Evolutionary conservation across 1,140 invertebrate species (phyloP).

Genomic region (Helicoverpa armigera): DNA sequence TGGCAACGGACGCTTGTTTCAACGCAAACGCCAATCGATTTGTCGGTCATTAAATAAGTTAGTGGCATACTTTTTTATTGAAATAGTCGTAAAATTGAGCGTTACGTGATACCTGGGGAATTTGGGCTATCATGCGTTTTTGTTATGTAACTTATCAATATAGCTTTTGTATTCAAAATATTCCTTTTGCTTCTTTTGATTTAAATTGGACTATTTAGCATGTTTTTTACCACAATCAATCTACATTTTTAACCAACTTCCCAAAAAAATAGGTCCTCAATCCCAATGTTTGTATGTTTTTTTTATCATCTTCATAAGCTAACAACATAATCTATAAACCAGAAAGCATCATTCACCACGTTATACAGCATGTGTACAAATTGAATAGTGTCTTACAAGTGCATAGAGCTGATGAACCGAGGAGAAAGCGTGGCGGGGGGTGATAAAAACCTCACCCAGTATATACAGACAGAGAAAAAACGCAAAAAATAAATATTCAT

Average conservation of each 20-base stretch:
- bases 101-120: slow-evolving; percentile 35
- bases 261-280: no score
- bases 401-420: slow-evolving; percentile 39
- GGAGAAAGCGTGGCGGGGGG: slow-evolving; percentile 44
- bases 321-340: not conserved
- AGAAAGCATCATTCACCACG: not conserved
- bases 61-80: slow-evolving; percentile 50
- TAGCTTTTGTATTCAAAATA: not conserved
- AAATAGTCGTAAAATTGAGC: slow-evolving; percentile 19
- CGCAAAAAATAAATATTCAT: slow-evolving; percentile 58
- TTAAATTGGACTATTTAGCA: no score
- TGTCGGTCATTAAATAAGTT: slow-evolving; percentile 62
- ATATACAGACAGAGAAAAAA: slow-evolving; percentile 54
- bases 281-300: no score
- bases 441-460: slow-evolving; percentile 47
- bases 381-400: slow-evolving; percentile 23
- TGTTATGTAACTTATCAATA: slow-evolving; percentile 20
- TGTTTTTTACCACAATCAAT: not conserved
- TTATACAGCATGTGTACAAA: slow-evolving; percentile 26
- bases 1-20: slow-evolving; percentile 59
- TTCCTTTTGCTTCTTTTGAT: not conserved
- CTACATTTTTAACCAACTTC: not conserved
- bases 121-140: slow-evolving; percentile 9
- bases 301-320: not conserved
- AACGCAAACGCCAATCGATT: slow-evolving; percentile 48